Evolutionary conservation across 1,140 invertebrate species (phyloP), one percentile per base, ranked within the genome.

Genomic region (Drosophila nebulosa): DNA sequence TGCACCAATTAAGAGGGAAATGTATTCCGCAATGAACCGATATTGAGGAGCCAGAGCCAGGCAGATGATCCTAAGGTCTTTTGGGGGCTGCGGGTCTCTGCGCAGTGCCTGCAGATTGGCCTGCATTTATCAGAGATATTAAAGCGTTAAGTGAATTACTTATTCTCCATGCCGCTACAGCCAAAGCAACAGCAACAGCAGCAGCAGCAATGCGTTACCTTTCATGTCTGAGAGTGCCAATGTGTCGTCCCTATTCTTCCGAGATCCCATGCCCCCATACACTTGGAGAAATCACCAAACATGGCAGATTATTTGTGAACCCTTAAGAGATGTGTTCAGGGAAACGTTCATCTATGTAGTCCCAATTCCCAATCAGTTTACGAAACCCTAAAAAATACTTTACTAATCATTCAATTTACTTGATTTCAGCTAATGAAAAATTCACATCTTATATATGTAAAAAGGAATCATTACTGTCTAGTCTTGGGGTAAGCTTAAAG

Each of bases 101-200:
- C n/a, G n/a, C n/a, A n/a, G n/a, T n/a, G n/a, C 30, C 12, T 62
- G 62, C 58, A 66, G 55, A 79, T 79, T 75, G 78, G 65, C 39
- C 71, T 70, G 83, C 65, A 90, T 90, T 90, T 90, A 90, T 90
- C 86, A 90, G 85, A 69, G 86, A 90, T 90, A 90, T 90, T 90
- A 90, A 90, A 90, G 86, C 80, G 86, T 90, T 89, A 90, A 90
- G 86, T 90, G 86, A 90, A 90, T 90, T 90, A 88, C 83, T 88
- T 88, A 88, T 88, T 88, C 83, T 81, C 63, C 46, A 58, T 60
- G 59, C 57, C 75, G 63, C 39, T 16, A 16, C 39, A 42, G 14
- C 35, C 12, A n/a, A 30, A 30, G 27, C 30, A 32, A 12, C 30
- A 32, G 7, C 35, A 36, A 4, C 36, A 39, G 14, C 39, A 18